Evolutionary conservation across 2,797 vertebrate species (phyloP).

Genomic region (Danionella dracula): DNA sequence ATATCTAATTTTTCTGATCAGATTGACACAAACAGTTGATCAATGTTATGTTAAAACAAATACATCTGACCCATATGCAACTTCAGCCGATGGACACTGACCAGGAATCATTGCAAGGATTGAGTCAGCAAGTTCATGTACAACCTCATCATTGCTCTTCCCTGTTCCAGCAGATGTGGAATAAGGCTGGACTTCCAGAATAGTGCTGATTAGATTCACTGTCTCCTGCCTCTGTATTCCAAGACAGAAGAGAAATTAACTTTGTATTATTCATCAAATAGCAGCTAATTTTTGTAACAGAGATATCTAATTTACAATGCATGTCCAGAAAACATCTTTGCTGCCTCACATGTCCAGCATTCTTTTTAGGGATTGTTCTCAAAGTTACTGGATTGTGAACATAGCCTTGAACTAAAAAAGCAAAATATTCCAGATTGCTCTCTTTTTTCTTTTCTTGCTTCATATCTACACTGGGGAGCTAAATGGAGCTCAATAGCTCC

Average conservation of each 20-base stretch:
- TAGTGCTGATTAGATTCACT: conserved; percentile 65
- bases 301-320: too few species aligned
- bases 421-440: too few species aligned
- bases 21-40: background rate
- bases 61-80: background rate
- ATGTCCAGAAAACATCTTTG: too few species aligned
- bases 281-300: too few species aligned
- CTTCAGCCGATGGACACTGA: conserved; percentile 37
- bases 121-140: conserved; percentile 66
- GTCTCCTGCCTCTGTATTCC: conserved; percentile 69
- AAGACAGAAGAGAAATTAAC: background rate
- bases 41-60: background rate
- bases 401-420: too few species aligned
- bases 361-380: too few species aligned
- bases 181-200: conserved; percentile 74
- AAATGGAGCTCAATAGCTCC: too few species aligned
- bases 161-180: conserved; percentile 59
- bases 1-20: conserved; percentile 71
- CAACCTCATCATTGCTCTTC: conserved; percentile 75
- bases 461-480: too few species aligned
- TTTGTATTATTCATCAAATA: too few species aligned
- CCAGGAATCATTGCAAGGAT: conserved; percentile 66
- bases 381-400: too few species aligned
- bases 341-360: too few species aligned
- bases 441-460: too few species aligned